Evolutionary conservation across 2,113 vertebrate species (phyloP), one percentile per base, ranked within the genome.

Genomic region (Myiozetetes cayanensis): DNA sequence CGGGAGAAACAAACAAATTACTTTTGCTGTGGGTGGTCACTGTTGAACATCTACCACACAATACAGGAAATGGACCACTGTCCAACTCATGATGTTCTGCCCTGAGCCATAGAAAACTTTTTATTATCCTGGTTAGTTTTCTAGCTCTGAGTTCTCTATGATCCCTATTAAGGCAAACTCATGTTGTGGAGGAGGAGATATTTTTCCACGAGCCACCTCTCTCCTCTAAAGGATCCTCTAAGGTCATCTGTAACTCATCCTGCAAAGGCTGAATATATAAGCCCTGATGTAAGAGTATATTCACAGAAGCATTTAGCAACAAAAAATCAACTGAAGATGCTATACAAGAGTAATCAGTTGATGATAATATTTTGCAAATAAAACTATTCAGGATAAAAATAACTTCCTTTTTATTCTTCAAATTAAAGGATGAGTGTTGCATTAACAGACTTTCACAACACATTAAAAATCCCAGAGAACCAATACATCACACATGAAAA

Each of bases 391-490:
- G 53, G 73, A 55, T 75, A 96, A 94, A 96, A 96, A 94, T 65
- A 90, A 19, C 35, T 67, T 68, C 3, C 19, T 73, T 82, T 82
- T 90, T 82, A 53, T 78, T 77, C 76, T 50, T 92, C 80, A 93
- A 84, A 91, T 81, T 71, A 89, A 93, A 80, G 37, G 52, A 85
- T 9, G 6, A 91, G 23, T 27, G n/a, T 90, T 96, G 55, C 78
- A 95, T 88, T 79, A 95, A 59, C 80, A 85, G 89, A 56, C 83
- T 94, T 97, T 92, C 92, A 90, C 79, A 96, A 91, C 66, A 87
- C 59, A 71, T 80, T 95, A 76, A 89, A 94, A 86, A 74, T 59
- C 89, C 82, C 84, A 86, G 68, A 83, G 95, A 83, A 95, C 89
- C 67, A 84, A 85, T 75, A 43, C 33, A 86, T 96, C 89, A 94